Percentiles rank a stretch among this genome's conserved stretches.
phyloP scores from a whole-genome alignment of 2,888 invertebrate species.

The Stegophylla sp. region DNA sequence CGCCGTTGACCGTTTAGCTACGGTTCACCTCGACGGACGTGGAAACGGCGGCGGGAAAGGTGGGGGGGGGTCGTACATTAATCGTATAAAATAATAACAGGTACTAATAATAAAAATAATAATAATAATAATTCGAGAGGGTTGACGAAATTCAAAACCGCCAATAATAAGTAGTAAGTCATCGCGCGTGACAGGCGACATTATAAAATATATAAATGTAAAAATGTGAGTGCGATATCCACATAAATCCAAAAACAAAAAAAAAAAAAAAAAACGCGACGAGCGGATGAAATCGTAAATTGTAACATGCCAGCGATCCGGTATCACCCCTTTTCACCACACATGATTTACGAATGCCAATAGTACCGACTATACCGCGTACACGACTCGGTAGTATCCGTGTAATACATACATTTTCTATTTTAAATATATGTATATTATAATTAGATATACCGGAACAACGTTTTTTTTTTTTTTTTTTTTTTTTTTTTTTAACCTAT shows the following conservation, averaged over 20 bases:
- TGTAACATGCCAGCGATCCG: conserved; percentile 38
- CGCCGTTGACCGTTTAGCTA: conserved; percentile 18
- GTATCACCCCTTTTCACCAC: conserved; percentile 28
- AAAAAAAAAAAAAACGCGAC: not conserved
- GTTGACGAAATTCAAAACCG: too few relatives aligned
- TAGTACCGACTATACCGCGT: conserved; percentile 17
- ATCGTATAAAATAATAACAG: conserved; percentile 3
- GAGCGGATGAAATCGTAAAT: conserved; percentile 45
- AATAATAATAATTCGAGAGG: too few relatives aligned
- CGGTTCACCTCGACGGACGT: conserved; percentile 29
- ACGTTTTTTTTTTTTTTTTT: not conserved
- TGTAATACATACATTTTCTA: not conserved
- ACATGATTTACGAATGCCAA: conserved; percentile 46
- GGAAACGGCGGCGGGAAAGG: not conserved
- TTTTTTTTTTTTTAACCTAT: not conserved
- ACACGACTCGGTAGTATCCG: not conserved
- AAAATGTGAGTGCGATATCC: not conserved
- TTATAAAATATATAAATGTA: not conserved
- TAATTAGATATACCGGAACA: conserved; percentile 42
- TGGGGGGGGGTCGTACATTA: not conserved
- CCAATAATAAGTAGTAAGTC: not conserved
- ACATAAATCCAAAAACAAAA: conserved; percentile 41
- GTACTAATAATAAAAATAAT: not conserved
- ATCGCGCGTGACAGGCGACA: not conserved
- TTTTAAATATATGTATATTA: not conserved